These are phyloP conservation scores for Poeciliopsis prolifica DNA, from an alignment of 2,113 vertebrate species.

Conservation along the genomic window DNA sequence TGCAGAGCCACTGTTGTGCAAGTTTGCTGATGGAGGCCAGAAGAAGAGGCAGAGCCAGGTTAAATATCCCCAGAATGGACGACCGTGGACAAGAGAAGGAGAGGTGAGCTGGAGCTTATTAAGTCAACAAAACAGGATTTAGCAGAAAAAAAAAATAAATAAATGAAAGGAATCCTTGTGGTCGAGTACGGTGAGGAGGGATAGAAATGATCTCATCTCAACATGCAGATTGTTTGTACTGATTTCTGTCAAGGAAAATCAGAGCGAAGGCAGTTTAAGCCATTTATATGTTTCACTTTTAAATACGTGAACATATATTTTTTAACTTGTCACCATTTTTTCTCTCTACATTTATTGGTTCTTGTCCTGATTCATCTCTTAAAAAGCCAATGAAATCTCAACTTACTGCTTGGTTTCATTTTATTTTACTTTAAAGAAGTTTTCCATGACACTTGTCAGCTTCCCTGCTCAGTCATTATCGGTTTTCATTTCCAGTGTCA, in stretches of 20 bases:
- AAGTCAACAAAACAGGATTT: conserved; percentile 1
- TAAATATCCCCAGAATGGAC: conserved; percentile 97
- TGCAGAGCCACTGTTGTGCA: conserved; percentile 96
- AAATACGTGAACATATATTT: no score
- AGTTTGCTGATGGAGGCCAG: conserved; percentile 98
- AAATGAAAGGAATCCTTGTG: not conserved
- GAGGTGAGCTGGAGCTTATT: conserved; percentile 82
- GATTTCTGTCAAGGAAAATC: no score
- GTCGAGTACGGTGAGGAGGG: no score
- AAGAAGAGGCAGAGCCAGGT: conserved; percentile 98
- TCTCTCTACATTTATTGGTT: no score
- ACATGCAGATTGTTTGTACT: no score
- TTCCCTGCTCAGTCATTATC: conserved; percentile 53
- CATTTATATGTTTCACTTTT: no score
- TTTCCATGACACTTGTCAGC: conserved; percentile 37
- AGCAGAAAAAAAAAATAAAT: not conserved
- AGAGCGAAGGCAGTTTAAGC: no score
- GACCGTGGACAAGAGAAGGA: conserved; percentile 95
- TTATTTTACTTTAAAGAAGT: conserved; percentile 18
- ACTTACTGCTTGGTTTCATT: conserved; percentile 32
- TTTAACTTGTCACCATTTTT: no score
- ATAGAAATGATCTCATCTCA: no score
- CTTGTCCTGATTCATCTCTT: not conserved
- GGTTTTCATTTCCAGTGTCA: conserved; percentile 57
- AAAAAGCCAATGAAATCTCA: conserved; percentile 25